phyloP scores from a whole-genome alignment of 2,797 vertebrate genomes.

The Gallirallus australis region DNA sequence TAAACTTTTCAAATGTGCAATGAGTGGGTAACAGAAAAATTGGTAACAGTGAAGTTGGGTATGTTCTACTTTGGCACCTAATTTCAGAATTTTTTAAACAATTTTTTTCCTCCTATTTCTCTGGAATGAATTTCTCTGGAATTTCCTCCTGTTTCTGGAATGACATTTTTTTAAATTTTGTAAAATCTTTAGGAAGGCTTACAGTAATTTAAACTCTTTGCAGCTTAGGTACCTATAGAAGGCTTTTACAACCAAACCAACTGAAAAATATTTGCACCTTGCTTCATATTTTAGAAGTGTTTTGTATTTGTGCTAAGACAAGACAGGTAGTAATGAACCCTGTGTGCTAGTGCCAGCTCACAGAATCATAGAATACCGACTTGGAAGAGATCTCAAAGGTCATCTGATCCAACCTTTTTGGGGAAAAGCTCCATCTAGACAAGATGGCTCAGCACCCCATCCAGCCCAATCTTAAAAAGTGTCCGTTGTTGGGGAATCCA shows the following conservation, averaged over 20 bases:
- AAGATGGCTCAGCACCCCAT: no score
- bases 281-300: neutral
- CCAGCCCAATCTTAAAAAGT: no score
- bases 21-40: neutral
- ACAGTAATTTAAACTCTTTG: neutral
- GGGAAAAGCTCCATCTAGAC: no score
- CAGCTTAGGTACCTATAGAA: neutral
- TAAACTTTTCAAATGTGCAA: constrained; percentile 17
- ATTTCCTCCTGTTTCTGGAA: neutral
- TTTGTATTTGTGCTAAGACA: neutral
- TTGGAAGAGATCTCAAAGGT: no score
- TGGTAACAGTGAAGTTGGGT: neutral
- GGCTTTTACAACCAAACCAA: neutral
- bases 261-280: neutral
- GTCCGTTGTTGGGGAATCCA: no score
- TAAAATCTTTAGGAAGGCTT: neutral
- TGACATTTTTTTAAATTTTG: neutral
- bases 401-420: no score
- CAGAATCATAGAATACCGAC: no score
- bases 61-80: neutral
- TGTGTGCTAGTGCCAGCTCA: neutral
- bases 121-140: neutral
- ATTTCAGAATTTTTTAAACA: neutral
- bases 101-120: neutral
- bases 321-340: neutral